A percentile compares a stretch with the other conserved stretches of the same genome.
Evolutionary conservation across 2,797 vertebrate species (phyloP).

Genomic region (Petrocephalus sullivani): DNA sequence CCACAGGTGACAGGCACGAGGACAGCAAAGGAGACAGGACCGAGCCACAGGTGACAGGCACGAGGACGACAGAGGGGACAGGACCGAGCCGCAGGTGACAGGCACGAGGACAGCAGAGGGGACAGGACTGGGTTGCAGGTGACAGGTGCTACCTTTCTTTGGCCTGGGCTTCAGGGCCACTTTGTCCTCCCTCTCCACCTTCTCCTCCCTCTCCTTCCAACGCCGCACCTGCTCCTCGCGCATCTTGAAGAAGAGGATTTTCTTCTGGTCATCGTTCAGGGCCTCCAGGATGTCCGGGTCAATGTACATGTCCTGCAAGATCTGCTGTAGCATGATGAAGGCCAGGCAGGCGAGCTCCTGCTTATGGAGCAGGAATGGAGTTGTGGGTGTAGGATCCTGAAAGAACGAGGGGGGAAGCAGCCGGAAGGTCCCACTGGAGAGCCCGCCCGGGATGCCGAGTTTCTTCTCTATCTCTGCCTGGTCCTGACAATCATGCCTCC

Average conservation of each 20-base stretch:
- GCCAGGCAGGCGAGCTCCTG: background rate
- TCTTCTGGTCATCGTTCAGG: constrained; percentile 69
- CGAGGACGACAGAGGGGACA: background rate
- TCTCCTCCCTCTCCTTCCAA: constrained; percentile 63
- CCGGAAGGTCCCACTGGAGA: background rate
- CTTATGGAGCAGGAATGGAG: background rate
- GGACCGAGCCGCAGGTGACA: background rate
- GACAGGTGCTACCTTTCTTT: constrained; percentile 56
- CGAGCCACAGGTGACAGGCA: background rate
- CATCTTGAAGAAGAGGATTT: constrained; percentile 70
- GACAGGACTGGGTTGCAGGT: background rate
- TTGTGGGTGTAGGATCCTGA: background rate
- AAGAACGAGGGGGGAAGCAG: background rate
- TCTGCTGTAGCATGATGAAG: constrained; percentile 65
- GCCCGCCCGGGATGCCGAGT: background rate
- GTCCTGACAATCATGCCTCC: background rate
- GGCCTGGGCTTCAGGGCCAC: constrained; percentile 23
- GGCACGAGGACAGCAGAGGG: background rate
- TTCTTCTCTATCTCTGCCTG: background rate
- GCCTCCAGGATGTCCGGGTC: constrained; percentile 69
- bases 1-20: background rate
- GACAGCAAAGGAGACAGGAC: background rate
- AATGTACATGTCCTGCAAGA: constrained; percentile 70
- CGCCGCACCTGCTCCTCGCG: constrained; percentile 71
- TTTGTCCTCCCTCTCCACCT: constrained; percentile 46